phyloP scores from a whole-genome alignment of 2,797 vertebrate species.

The Eremophila alpestris region DNA sequence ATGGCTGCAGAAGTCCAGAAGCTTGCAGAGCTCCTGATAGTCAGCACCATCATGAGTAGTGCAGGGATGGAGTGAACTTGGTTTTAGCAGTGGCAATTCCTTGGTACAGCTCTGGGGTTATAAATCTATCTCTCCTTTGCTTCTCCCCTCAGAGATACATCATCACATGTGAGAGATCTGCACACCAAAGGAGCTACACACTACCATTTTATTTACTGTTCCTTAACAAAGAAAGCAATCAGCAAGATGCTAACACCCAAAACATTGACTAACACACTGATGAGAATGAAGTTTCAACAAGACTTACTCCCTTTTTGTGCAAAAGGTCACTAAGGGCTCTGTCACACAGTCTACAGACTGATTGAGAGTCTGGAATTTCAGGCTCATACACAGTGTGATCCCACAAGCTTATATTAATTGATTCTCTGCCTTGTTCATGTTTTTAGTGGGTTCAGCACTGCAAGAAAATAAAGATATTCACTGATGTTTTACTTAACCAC shows the following conservation, averaged over 20 bases:
- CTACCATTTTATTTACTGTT: neutral
- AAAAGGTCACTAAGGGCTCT: neutral
- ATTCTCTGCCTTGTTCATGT: neutral
- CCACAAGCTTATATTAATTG: neutral
- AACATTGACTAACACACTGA: neutral
- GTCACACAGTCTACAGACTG: neutral
- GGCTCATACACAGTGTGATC: neutral
- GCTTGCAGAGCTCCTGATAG: neutral
- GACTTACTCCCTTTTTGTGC: neutral
- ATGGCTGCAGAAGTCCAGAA: neutral
- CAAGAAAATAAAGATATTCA: neutral
- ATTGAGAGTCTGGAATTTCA: conserved; percentile 36
- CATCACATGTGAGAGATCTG: neutral
- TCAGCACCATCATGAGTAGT: neutral
- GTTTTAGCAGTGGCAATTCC: neutral
- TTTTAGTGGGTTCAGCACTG: neutral
- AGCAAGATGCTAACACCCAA: neutral
- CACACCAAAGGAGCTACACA: neutral
- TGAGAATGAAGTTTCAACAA: neutral
- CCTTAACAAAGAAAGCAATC: neutral
- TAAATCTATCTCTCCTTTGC: neutral
- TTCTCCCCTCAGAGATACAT: neutral
- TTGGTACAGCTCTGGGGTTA: neutral
- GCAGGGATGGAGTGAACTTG: neutral
- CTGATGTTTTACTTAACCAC: neutral